Percentiles rank a stretch among this genome's conserved stretches.
Conservation (phyloP, 2,888 invertebrate species). For the Eilema sororculum region DNA sequence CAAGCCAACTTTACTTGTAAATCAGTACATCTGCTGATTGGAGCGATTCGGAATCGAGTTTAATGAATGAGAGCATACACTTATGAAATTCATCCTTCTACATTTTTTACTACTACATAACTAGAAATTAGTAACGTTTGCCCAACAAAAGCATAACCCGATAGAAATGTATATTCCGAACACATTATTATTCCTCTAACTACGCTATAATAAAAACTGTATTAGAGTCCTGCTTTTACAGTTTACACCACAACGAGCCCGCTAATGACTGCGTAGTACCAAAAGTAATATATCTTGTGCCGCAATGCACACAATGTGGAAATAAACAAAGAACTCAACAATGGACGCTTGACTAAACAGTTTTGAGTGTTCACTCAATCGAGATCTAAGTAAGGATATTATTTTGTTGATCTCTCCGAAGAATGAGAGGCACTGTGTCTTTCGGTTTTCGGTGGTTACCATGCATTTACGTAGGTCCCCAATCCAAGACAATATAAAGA, state of each 20-base stretch:
- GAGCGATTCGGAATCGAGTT: no score
- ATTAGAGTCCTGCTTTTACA: conserved; percentile 27
- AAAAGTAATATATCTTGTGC: conserved; percentile 19
- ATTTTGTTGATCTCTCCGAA: not conserved
- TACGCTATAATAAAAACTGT: conserved; percentile 22
- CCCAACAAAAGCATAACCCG: no score
- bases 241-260: conserved; percentile 33
- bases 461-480: not conserved
- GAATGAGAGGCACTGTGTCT: not conserved
- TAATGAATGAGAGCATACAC: no score
- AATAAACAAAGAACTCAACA: not conserved
- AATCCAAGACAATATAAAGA: no score
- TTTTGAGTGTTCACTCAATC: not conserved
- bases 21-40: no score
- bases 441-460: not conserved
- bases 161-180: conserved; percentile 28
- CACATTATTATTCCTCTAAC: conserved; percentile 40
- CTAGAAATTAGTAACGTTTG: no score
- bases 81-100: no score
- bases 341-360: not conserved
- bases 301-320: not conserved
- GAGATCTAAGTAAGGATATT: not conserved
- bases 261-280: conserved; percentile 39
- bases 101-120: no score
- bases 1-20: no score